Conservation (phyloP, 1,140 invertebrate species). For the Nasonia giraulti region DNA sequence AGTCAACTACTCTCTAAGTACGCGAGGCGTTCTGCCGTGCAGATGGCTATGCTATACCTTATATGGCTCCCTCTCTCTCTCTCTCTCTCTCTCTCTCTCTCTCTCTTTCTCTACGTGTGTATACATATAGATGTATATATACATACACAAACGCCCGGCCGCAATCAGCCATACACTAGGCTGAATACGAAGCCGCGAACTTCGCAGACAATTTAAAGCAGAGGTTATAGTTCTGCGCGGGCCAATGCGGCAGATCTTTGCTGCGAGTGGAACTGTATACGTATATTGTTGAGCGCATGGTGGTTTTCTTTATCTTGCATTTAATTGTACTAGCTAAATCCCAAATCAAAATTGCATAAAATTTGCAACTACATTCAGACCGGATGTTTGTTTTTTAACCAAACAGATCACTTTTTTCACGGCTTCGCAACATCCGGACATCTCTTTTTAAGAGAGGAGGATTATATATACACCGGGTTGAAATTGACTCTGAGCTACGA, state of each 20-base stretch:
- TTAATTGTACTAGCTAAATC: too few relatives aligned
- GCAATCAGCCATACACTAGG: conserved; percentile 54
- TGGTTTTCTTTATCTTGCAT: too few relatives aligned
- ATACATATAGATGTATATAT: conserved; percentile 32
- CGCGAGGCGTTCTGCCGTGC: conserved; percentile 18
- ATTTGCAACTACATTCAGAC: too few relatives aligned
- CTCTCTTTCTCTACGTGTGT: not conserved
- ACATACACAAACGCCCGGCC: conserved; percentile 6
- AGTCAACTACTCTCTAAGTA: not conserved
- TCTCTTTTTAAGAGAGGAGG: too few relatives aligned
- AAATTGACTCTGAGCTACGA: too few relatives aligned
- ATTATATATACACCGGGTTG: too few relatives aligned
- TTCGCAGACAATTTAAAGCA: conserved; percentile 51
- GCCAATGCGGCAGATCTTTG: conserved; percentile 8
- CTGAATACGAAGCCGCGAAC: conserved; percentile 50
- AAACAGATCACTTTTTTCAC: too few relatives aligned
- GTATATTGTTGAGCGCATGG: not conserved
- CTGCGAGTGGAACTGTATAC: not conserved
- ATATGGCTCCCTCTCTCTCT: too few relatives aligned
- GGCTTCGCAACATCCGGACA: too few relatives aligned
- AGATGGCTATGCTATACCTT: not conserved
- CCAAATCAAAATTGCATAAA: too few relatives aligned
- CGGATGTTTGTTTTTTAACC: too few relatives aligned
- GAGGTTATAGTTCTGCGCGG: not conserved
- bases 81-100: too few relatives aligned